Conservation (phyloP, 92 coral and sea anemone genomes). For the Pocillopora grandis region DNA sequence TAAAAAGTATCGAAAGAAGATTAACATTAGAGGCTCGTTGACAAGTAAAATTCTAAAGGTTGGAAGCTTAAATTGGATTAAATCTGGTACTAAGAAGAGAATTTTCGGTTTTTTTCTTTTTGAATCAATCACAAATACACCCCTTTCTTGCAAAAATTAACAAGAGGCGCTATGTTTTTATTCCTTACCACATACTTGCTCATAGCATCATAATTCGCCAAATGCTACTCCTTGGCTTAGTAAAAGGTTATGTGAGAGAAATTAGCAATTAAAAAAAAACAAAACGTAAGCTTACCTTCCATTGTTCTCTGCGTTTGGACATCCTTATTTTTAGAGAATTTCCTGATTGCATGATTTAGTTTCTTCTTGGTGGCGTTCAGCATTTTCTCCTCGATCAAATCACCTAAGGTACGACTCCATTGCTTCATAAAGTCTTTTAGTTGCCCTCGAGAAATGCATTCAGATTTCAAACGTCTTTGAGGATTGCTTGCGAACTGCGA, state of each 20-base stretch:
- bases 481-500: background rate
- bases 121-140: no score
- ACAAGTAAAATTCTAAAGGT: background rate
- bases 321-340: constrained; percentile 4
- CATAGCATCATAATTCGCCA: background rate
- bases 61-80: background rate
- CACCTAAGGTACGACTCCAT: constrained; percentile 8
- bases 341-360: constrained; percentile 25
- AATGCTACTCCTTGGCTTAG: background rate
- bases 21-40: background rate
- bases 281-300: constrained; percentile 4
- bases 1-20: background rate
- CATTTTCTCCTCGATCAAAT: constrained; percentile 23
- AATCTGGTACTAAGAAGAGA: background rate
- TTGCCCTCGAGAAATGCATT: constrained; percentile 24
- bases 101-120: background rate
- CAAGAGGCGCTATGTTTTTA: background rate
- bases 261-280: background rate
- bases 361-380: constrained; percentile 23
- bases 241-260: background rate
- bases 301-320: constrained; percentile 11
- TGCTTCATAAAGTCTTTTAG: background rate
- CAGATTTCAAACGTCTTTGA: background rate
- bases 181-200: background rate
- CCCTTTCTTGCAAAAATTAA: no score